phyloP scores from a whole-genome alignment of 2,888 invertebrate genomes.

The Parapristionchus giblindavisi region DNA sequence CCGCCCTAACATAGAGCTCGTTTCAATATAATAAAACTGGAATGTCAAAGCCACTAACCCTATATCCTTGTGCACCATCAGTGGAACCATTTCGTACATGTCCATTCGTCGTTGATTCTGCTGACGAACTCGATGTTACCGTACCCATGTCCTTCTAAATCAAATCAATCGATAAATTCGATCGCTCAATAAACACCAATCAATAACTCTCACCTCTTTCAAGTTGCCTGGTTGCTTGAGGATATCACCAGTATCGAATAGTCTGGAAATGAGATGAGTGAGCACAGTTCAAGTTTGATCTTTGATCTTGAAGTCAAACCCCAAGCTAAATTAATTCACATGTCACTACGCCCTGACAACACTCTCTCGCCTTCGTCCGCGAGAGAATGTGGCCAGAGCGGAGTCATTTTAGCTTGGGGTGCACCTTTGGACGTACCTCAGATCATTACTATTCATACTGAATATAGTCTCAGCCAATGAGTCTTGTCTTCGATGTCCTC shows the following conservation, averaged over 20 bases:
- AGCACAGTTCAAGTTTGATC: not conserved
- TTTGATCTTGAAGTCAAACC: not conserved
- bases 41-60: not conserved
- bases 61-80: not conserved
- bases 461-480: constrained; percentile 66
- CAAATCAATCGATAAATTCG: not conserved
- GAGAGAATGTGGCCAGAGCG: too few species aligned
- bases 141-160: not conserved
- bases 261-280: too few species aligned
- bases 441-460: constrained; percentile 46
- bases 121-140: constrained; percentile 14
- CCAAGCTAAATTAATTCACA: not conserved
- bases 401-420: too few species aligned
- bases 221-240: constrained; percentile 43
- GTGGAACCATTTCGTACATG: not conserved
- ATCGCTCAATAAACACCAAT: too few species aligned
- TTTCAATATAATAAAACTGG: too few species aligned
- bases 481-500: constrained; percentile 64
- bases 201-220: too few species aligned
- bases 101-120: constrained; percentile 22
- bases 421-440: too few species aligned
- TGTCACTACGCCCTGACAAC: not conserved
- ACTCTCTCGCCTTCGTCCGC: not conserved
- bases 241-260: constrained; percentile 54
- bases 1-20: not conserved